phyloP scores from a whole-genome alignment of 2,797 vertebrate species.

The Xiphophorus birchmanni region DNA sequence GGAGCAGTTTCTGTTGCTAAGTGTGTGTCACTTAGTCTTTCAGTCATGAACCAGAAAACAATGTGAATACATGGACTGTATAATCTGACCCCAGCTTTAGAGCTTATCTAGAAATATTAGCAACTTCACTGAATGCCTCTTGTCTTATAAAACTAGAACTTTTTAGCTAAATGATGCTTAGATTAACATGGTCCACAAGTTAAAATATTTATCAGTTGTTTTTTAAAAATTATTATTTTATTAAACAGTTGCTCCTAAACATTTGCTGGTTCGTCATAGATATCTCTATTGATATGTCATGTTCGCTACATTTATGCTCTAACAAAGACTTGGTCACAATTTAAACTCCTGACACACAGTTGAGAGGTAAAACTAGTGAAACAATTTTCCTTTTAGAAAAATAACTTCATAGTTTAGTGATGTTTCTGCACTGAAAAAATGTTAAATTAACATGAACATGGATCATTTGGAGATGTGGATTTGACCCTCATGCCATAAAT shows the following conservation, averaged over 20 bases:
- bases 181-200: not conserved
- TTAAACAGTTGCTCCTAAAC: not conserved
- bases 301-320: not conserved
- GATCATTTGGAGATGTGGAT: not conserved
- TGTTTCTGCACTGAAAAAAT: not conserved
- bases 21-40: not conserved
- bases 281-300: not conserved
- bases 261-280: not conserved
- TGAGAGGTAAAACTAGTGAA: not conserved
- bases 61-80: not conserved
- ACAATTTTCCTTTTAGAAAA: not conserved
- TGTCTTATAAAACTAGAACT: not conserved
- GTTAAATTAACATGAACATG: not conserved
- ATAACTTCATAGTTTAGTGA: not conserved
- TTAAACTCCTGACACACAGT: not conserved
- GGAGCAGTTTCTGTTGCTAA: not conserved
- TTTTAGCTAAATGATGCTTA: not conserved
- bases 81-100: not conserved
- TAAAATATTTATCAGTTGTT: no score
- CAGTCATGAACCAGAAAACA: not conserved
- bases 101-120: not conserved
- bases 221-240: not conserved
- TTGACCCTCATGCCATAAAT: not conserved
- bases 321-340: not conserved
- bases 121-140: not conserved